Evolutionary conservation across 2,113 vertebrate species (phyloP).

Genomic region (Sitta europaea): DNA sequence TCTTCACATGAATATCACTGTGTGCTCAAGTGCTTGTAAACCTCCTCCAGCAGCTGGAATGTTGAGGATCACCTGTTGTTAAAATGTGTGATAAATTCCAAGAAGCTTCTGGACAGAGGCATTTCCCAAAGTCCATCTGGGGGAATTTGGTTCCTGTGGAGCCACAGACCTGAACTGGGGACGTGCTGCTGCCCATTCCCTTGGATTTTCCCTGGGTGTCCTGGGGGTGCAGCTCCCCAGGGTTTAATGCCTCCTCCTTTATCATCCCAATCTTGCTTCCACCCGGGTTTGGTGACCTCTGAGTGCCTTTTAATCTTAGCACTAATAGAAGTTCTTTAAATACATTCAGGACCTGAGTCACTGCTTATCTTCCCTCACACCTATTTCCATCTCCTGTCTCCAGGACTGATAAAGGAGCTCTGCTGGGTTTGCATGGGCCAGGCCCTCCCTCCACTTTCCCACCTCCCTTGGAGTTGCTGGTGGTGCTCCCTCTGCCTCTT

Average conservation of each 20-base stretch:
- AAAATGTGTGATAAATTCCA: neutral
- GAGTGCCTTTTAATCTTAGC: neutral
- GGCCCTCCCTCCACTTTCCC: neutral
- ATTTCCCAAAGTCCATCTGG: neutral
- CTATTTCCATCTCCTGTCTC: neutral
- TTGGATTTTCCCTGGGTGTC: neutral
- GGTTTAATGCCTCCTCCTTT: neutral
- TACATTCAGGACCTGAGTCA: neutral
- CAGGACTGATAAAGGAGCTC: neutral
- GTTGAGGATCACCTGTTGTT: neutral
- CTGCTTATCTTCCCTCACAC: neutral
- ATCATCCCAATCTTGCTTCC: neutral
- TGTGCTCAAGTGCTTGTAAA: constrained; percentile 14
- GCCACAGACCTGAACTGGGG: accelerated
- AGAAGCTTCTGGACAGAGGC: neutral
- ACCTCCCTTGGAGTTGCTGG: neutral
- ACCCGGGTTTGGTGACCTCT: neutral
- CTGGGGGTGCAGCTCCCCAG: neutral
- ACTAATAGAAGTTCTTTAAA: neutral
- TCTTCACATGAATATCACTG: neutral
- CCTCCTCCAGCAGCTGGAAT: neutral
- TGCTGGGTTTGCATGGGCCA: neutral
- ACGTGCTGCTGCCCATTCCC: neutral
- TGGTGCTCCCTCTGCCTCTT: neutral
- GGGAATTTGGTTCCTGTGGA: neutral